phyloP scores from a whole-genome alignment of 2,113 vertebrate genomes.

The Lamprotornis superbus region DNA sequence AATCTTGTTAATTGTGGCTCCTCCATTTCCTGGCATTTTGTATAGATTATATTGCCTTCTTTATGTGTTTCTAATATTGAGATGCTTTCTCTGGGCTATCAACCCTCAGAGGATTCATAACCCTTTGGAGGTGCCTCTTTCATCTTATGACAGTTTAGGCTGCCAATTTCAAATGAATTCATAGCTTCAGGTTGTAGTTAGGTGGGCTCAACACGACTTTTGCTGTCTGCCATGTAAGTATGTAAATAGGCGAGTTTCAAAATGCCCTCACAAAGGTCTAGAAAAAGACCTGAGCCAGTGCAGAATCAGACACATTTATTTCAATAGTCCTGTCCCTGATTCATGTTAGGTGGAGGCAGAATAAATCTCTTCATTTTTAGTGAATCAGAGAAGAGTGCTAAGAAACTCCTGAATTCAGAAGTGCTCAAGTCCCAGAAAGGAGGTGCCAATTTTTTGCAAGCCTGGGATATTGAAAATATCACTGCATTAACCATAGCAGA shows the following conservation, averaged over 20 bases:
- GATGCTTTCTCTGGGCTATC: not conserved
- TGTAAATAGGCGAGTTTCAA: not conserved
- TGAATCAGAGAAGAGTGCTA: not conserved
- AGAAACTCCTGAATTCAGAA: not conserved
- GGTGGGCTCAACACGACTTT: not conserved
- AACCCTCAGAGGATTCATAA: not conserved
- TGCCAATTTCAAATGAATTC: not conserved
- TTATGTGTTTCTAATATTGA: not conserved
- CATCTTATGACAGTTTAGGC: not conserved
- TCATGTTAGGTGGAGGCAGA: not conserved
- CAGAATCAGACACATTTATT: not conserved
- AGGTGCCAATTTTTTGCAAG: not conserved
- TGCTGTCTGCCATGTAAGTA: not conserved
- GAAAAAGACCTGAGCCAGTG: not conserved
- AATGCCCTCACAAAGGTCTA: not conserved
- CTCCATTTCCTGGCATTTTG: not conserved
- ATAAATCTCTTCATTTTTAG: not conserved
- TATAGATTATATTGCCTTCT: not conserved
- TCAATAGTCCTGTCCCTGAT: not conserved
- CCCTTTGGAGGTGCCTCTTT: not conserved
- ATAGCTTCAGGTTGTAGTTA: not conserved
- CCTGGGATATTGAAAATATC: not conserved
- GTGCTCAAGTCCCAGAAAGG: not conserved
- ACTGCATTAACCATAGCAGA: not conserved
- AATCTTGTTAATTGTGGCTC: not conserved